Percentiles rank a stretch among this genome's conserved stretches.
Evolutionary conservation across 2,888 invertebrate genomes (phyloP).

Genomic region (Cantharis rustica): DNA sequence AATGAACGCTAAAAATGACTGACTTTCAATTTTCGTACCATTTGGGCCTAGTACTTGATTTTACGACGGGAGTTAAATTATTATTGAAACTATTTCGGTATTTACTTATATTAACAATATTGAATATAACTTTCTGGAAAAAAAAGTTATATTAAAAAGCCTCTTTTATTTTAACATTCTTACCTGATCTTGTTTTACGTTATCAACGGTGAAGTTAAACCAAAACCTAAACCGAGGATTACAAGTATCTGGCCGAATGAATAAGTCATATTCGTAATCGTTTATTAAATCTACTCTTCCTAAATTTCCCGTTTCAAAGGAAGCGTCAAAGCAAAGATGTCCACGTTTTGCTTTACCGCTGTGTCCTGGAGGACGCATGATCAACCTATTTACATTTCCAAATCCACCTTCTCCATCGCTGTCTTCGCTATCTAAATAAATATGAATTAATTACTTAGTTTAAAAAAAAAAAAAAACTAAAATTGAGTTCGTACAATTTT

Average conservation of each 20-base stretch:
- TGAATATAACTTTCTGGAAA: constrained; percentile 90
- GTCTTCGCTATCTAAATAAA: constrained; percentile 79
- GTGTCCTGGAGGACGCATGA: constrained; percentile 88
- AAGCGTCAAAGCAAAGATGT: constrained; percentile 95
- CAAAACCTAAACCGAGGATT: constrained; percentile 91
- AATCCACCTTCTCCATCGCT: constrained; percentile 92
- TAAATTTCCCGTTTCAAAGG: constrained; percentile 95
- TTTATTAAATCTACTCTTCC: constrained; percentile 94
- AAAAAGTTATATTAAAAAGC: background rate
- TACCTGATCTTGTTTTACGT: constrained; percentile 90
- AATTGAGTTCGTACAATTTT: no score
- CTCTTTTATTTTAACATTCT: background rate
- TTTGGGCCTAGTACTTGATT: constrained; percentile 86
- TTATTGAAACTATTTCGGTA: constrained; percentile 84
- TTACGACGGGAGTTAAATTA: constrained; percentile 92
- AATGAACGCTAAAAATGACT: background rate
- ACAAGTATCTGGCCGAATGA: constrained; percentile 94
- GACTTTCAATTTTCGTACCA: constrained; percentile 67
- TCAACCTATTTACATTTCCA: constrained; percentile 87
- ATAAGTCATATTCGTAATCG: constrained; percentile 95
- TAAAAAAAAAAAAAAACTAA: no score
- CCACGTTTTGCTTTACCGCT: constrained; percentile 96
- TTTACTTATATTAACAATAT: constrained; percentile 96
- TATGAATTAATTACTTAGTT: constrained; percentile 22
- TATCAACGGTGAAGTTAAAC: constrained; percentile 99